These are phyloP conservation scores for Caenorhabditis becei DNA, from an alignment of 2,888 invertebrate genomes.

Conservation along the genomic window DNA sequence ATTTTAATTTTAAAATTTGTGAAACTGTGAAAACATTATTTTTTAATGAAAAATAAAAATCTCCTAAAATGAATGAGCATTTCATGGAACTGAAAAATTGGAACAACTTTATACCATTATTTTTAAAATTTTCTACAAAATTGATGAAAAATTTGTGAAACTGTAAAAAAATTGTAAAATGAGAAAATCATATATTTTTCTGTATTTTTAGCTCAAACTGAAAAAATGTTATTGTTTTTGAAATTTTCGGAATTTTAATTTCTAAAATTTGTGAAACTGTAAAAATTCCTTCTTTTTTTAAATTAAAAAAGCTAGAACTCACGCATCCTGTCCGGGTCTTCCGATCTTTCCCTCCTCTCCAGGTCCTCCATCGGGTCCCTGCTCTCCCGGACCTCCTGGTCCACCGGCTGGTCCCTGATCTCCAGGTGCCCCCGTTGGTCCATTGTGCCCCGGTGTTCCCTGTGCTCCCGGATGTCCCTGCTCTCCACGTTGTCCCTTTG, in stretches of 20 bases:
- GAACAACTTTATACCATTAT: neutral
- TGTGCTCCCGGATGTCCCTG: slow-evolving; percentile 63
- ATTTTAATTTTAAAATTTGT: neutral
- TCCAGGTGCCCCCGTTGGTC: slow-evolving; percentile 59
- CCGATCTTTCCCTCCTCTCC: slow-evolving; percentile 66
- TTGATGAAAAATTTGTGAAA: neutral
- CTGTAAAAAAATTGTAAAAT: neutral
- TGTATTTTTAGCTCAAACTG: too few relatives aligned
- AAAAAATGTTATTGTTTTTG: too few relatives aligned
- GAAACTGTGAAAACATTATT: neutral
- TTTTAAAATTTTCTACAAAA: slow-evolving; percentile 2
- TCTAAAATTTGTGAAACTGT: neutral
- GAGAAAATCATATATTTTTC: too few relatives aligned
- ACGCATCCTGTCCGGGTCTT: slow-evolving; percentile 65
- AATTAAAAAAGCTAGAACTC: slow-evolving; percentile 20
- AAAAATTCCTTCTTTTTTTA: neutral
- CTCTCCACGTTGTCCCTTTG: slow-evolving; percentile 65
- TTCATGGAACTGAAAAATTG: too few relatives aligned
- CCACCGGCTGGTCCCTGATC: slow-evolving; percentile 64
- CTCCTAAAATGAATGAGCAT: too few relatives aligned
- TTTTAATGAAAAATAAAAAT: too few relatives aligned
- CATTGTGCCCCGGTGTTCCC: slow-evolving; percentile 59
- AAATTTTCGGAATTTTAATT: neutral
- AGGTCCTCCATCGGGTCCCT: slow-evolving; percentile 62
- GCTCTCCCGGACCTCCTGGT: slow-evolving; percentile 56